Evolutionary conservation across 2,797 vertebrate species (phyloP).

Genomic region (Coranthus polyacanthus): DNA sequence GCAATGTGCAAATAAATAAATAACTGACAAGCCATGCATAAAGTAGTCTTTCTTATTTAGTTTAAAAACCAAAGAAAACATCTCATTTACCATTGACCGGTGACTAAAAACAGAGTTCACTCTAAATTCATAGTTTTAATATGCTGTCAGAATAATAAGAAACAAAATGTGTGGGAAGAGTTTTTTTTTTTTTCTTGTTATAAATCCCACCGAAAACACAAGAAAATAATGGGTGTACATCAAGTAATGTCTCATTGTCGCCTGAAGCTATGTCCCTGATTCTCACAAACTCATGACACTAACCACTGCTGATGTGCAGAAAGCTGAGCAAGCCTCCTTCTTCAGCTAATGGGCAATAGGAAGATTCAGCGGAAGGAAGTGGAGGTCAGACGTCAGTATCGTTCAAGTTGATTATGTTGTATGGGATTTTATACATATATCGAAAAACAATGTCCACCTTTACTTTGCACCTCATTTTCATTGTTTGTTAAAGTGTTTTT

Average conservation of each 20-base stretch:
- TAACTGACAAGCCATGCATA: too few species aligned
- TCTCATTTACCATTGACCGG: too few species aligned
- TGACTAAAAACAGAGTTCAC: too few species aligned
- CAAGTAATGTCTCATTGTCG: constrained; percentile 73
- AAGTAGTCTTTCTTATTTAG: too few species aligned
- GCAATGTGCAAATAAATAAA: too few species aligned
- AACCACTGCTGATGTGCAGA: constrained; percentile 73
- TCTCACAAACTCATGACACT: constrained; percentile 70
- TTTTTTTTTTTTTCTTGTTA: too few species aligned
- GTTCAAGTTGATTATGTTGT: constrained; percentile 49
- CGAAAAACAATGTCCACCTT: not conserved
- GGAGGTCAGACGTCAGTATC: constrained; percentile 58
- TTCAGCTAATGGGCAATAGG: constrained; percentile 43
- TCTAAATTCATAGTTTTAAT: not conserved
- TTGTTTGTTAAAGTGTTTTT: not conserved
- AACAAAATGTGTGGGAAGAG: too few species aligned
- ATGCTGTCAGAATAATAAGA: too few species aligned
- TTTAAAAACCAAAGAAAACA: too few species aligned
- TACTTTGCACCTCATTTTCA: not conserved
- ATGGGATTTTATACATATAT: constrained; percentile 12
- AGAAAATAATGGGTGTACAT: constrained; percentile 67
- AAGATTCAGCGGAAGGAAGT: constrained; percentile 51
- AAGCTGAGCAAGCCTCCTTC: constrained; percentile 61
- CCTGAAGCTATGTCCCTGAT: constrained; percentile 67
- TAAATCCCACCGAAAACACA: constrained; percentile 43